Evolutionary conservation across 2,888 invertebrate species (phyloP), one percentile per base, ranked within the genome.

Genomic region (Leuctra nigra): DNA sequence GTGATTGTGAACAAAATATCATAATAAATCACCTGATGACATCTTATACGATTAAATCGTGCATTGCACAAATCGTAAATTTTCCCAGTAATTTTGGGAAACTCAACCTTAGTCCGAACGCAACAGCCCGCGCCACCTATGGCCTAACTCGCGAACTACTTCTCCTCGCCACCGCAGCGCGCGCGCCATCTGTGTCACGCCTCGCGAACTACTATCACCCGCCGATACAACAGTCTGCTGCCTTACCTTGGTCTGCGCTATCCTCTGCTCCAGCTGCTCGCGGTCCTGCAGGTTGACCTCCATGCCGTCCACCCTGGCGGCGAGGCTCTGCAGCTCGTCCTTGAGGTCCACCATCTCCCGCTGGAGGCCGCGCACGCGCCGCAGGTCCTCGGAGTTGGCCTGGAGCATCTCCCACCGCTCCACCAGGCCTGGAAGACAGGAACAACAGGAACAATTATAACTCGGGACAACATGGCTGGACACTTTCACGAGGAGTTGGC

Each of bases 371-470:
- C 64, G 70, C 46, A 68, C 69, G 62, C 69, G 69, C 64, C 71
- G 72, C 7, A 69, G 66, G 59, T 73, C 73, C 55, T 72, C 71
- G 6, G 69, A 69, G 50, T 70, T 69, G 22, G 72, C 70, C 66
- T 76, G 75, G 55, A 78, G 67, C 53, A 70, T 68, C 64, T 75
- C 76, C 77, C 78, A 74, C 67, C 73, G 67, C 65, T 72, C 68
- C 64, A 77, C 68, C 65, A 79, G 64, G 66, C 75, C 74, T 78
- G 70, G 9, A 4, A 4, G 2, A 18, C 11, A n/a, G n/a, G n/a
- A n/a, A n/a, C n/a, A n/a, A n/a, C n/a, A n/a, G n/a, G n/a, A n/a
- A n/a, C n/a, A n/a, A n/a, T n/a, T n/a, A n/a, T n/a, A n/a, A n/a
- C n/a, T n/a, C n/a, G n/a, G n/a, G n/a, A n/a, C n/a, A n/a, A n/a